Evolutionary conservation across 2,113 vertebrate genomes (phyloP), one percentile per base, ranked within the genome.

Genomic region (Clarias macrocephalus): DNA sequence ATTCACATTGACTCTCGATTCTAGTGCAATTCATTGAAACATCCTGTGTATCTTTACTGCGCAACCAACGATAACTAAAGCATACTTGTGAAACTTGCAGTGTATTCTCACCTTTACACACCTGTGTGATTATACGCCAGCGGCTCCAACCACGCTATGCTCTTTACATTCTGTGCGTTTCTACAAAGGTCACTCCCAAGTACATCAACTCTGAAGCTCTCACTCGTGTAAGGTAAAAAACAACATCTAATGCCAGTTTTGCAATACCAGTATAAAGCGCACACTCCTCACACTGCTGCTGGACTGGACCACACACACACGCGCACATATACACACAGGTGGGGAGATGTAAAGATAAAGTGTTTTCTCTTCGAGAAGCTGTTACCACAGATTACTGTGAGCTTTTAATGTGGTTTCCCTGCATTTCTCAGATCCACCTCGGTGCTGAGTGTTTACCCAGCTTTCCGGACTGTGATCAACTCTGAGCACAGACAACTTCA

Each of bases 321-420:
- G 7, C 48, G 7, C 48, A 48, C 48, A 8, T 48, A 48, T 48
- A 48, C 48, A 48, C 48, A 80, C 86, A 90, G 86, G 88, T 90
- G 85, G 82, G 88, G 70, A 68, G 56, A 75, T 84, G 65, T 84
- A 80, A 83, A 82, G 73, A 86, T 52, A 54, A 68, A 52, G 84
- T 81, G 80, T 84, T 88, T 73, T 72, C 84, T 88, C 75, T 82
- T 23, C 5, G 18, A 80, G 48, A 30, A 79, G 65, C 80, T 83
- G 59, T 77, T 86, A 84, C 68, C 48, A 68, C 76, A 63, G n/a
- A 84, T 88, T 88, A 86, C 80, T 80, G 63, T 80, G 30, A 13
- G 37, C 62, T 83, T 86, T 88, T 88, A 66, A 88, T 84, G 75
- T 84, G 77, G 86, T 81, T 88, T 81, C 80, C 66, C 30, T 70